Evolutionary conservation across 2,888 invertebrate genomes (phyloP), one percentile per base, ranked within the genome.

Genomic region (Alitta virens): DNA sequence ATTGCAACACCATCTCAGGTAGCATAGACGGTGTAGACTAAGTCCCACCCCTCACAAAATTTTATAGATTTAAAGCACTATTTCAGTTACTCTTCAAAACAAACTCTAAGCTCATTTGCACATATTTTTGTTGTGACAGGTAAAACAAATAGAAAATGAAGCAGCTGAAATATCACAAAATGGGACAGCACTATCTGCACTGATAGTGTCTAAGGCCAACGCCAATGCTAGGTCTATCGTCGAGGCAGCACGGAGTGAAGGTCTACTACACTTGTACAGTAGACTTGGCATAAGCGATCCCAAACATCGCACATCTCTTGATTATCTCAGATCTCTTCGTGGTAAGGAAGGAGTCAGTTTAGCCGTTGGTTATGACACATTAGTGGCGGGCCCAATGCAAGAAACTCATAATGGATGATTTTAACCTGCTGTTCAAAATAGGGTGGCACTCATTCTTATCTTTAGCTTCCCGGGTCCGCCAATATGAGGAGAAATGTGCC

Each of bases 301-400:
- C 56, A 61, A 73, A 38, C 69, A 74, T 51, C 75, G 74, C 58
- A 73, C 69, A 51, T 71, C 74, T 25, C 74, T 78, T 46, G 76
- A 78, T 64, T 77, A 77, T 60, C 68, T 78, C 18, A 63, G 75
- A 3, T 75, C 77, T 1, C 67, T 78, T 7, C 66, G 71, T 51
- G 70, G 70, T 12, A 62, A 74, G 7, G 69, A 72, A 16, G 69
- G 74, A 38, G 70, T 72, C 1, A 74, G 75, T 60, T 63, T 77
- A 16, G 74, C 76, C 14, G 74, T 78, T 1, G 76, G 77, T 66
- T 78, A 73, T 63, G 71, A 76, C 57, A 73, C 73, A 7, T 52
- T 58, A 42, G 62, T 64, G 9, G 52, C 58, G 2, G 62, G 64
- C 1, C 62, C 62, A 24, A 58, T 58, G 58, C 26, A 49, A 27